A percentile compares a stretch with the other conserved stretches of the same genome.
phyloP scores from a whole-genome alignment of 2,113 vertebrate genomes.

The Zapornia atra region DNA sequence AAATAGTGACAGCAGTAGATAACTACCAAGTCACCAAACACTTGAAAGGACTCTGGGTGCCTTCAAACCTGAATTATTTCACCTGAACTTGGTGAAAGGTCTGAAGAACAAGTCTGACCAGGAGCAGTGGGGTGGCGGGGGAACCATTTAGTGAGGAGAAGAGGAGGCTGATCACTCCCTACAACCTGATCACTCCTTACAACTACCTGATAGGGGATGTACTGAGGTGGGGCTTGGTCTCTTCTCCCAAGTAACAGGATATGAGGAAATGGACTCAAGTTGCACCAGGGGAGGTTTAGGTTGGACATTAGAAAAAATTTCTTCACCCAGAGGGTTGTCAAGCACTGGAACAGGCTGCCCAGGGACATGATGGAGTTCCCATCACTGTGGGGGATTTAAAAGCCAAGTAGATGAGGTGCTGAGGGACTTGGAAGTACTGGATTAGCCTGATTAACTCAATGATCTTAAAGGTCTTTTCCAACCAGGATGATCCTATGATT shows the following conservation, averaged over 20 bases:
- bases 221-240: rapidly evolving
- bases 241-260: neutral
- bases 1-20: neutral
- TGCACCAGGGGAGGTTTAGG: neutral
- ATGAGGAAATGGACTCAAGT: neutral
- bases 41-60: rapidly evolving
- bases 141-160: neutral
- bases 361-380: rapidly evolving
- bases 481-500: neutral
- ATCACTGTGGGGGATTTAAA: neutral
- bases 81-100: neutral
- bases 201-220: neutral
- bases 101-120: neutral
- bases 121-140: neutral
- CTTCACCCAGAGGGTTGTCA: neutral
- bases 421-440: neutral
- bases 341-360: neutral
- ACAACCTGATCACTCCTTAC: neutral
- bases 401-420: rapidly evolving
- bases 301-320: no score
- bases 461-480: neutral
- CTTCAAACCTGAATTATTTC: neutral
- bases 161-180: neutral
- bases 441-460: neutral
- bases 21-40: neutral